Base-by-base conservation (phyloP, 2,888 invertebrate species). In the Synergus itoensis region DNA sequence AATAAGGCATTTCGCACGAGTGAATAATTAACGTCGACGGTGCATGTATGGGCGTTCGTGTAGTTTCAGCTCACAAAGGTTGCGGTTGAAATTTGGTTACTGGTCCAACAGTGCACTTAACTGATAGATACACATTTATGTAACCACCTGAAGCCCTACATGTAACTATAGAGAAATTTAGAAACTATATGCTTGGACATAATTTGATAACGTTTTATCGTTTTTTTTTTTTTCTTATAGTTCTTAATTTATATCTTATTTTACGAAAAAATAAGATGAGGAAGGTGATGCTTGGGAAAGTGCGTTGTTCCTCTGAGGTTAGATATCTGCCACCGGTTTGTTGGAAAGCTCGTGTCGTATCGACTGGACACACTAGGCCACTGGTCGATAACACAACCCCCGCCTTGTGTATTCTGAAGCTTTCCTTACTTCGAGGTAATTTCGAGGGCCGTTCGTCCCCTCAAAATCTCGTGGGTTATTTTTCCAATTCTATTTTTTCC, bases 331-430 rank as follows among this genome's bases (percentile, higher is more conserved):
- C 67, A 53, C 57, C 67, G 16, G 45, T 36, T 78, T 79, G 80
- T 81, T 81, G 73, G 77, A 75, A 81, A 79, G 79, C 77, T 76
- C 67, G 80, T 77, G 80, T 81, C 77, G 79, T 82, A 84, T 84
- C 83, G 84, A 82, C 83, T 83, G 80, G 83, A 78, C 81, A 83
- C 83, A 86, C 85, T 86, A 85, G 86, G 85, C 85, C 85, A 83
- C 81, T 81, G 84, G 84, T 86, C 86, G 85, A 86, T 86, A 86
- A 81, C 79, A 80, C 81, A 81, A 81, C 80, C 80, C 80, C 79
- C 79, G 77, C 41, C 69, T 77, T 80, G 77, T 82, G 80, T 82
- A 81, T 80, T 84, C 36, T 73, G 21, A 36, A 53, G 36, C 53
- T 76, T 64, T 14, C 62, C 18, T 76, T 62, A 63, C 62, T 41